Conservation (phyloP, 2,888 invertebrate genomes). For the Byasa hedistus region DNA sequence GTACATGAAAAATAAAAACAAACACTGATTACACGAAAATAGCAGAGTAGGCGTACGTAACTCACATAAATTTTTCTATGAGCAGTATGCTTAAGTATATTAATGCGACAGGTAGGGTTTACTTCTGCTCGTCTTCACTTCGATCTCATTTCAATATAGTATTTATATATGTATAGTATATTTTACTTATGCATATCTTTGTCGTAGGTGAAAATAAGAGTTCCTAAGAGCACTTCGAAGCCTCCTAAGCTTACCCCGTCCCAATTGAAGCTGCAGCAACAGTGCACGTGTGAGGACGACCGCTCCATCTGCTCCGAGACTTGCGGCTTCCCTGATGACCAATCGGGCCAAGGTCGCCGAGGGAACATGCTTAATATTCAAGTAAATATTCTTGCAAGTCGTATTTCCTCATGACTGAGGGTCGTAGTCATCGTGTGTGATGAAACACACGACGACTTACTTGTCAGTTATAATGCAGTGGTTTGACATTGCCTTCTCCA, state of each 20-base stretch:
- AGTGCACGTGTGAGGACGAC: slow-evolving; percentile 70
- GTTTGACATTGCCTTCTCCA: too few species aligned
- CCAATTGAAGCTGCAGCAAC: slow-evolving; percentile 61
- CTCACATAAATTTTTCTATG: too few species aligned
- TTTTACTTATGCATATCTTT: background rate
- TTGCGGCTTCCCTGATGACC: slow-evolving; percentile 50
- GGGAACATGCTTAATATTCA: slow-evolving; percentile 60
- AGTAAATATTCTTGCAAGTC: slow-evolving; percentile 39
- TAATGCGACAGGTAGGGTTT: background rate
- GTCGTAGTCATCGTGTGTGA: too few species aligned
- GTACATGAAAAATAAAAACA: background rate
- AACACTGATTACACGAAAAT: background rate
- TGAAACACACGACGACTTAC: too few species aligned
- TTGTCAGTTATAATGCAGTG: too few species aligned
- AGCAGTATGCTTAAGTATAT: too few species aligned
- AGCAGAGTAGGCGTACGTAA: too few species aligned
- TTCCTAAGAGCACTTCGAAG: slow-evolving; percentile 77
- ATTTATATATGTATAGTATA: too few species aligned
- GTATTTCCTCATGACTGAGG: too few species aligned
- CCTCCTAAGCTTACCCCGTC: slow-evolving; percentile 65
- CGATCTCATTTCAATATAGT: too few species aligned
- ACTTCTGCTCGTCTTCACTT: background rate
- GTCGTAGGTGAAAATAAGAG: slow-evolving; percentile 79
- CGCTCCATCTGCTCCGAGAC: slow-evolving; percentile 62
- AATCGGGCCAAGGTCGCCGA: slow-evolving; percentile 35